These are phyloP conservation scores for Physella acuta DNA, from an alignment of 1,140 invertebrate genomes.

Conservation along the genomic window DNA sequence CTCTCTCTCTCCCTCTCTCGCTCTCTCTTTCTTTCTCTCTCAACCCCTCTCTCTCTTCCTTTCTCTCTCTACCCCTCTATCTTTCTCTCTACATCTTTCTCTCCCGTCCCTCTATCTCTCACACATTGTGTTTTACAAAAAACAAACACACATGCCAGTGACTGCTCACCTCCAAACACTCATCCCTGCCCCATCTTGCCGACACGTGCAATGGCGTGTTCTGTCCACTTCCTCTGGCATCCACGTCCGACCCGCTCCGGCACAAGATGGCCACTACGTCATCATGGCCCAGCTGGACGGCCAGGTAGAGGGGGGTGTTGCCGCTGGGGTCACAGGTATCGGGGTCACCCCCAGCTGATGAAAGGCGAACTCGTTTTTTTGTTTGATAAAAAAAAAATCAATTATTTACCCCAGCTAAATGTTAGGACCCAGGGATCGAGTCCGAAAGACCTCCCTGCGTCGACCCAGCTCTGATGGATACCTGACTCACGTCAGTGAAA, in stretches of 20 bases:
- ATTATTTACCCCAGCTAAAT: background rate
- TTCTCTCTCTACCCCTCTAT: no score
- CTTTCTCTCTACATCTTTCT: no score
- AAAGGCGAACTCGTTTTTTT: no score
- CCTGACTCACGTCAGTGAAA: background rate
- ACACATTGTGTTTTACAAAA: no score
- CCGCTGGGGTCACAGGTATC: constrained; percentile 21
- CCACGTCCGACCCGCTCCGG: constrained; percentile 28
- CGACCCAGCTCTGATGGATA: background rate
- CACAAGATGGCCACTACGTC: constrained; percentile 32
- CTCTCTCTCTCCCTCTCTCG: no score
- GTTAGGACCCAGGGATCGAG: background rate
- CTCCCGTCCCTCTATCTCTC: no score
- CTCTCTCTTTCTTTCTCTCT: no score
- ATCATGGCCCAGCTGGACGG: constrained; percentile 30
- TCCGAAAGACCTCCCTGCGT: no score
- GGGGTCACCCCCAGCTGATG: constrained; percentile 3
- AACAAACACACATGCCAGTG: no score
- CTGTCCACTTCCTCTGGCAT: constrained; percentile 27
- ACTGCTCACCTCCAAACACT: constrained; percentile 32
- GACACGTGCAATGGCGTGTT: constrained; percentile 48
- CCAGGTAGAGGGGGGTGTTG: constrained; percentile 36
- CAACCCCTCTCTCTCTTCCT: no score
- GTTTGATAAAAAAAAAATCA: background rate
- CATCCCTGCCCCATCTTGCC: constrained; percentile 35